A percentile compares a stretch with the other conserved stretches of the same genome.
These are phyloP conservation scores for Todus mexicanus DNA, from an alignment of 2,797 vertebrate genomes.

Conservation along the genomic window DNA sequence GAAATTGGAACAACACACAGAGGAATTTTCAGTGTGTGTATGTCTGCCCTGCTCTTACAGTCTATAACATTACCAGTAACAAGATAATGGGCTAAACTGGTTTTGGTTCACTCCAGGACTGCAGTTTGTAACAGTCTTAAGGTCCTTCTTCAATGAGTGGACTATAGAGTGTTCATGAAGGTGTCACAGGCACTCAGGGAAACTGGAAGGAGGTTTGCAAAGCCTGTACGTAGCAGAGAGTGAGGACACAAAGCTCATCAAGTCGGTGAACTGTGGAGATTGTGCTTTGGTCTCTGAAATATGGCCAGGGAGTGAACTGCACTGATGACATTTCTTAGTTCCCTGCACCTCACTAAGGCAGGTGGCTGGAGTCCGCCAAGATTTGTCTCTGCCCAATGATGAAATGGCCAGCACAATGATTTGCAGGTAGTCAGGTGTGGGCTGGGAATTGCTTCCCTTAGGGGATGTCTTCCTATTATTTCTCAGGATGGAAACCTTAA, in stretches of 20 bases:
- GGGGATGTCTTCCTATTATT: background rate
- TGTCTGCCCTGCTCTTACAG: background rate
- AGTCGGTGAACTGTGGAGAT: background rate
- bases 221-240: background rate
- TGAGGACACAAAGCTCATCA: background rate
- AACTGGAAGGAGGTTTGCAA: background rate
- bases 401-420: background rate
- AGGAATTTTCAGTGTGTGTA: background rate
- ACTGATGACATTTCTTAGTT: background rate
- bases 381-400: background rate
- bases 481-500: background rate
- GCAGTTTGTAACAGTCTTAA: background rate
- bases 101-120: background rate
- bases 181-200: background rate
- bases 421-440: background rate
- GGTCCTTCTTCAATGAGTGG: background rate
- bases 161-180: background rate
- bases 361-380: background rate
- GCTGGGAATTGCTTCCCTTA: background rate
- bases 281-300: background rate
- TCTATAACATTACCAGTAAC: background rate
- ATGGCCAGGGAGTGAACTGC: background rate
- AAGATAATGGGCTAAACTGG: background rate
- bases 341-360: background rate
- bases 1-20: background rate